Evolutionary conservation across 2,113 vertebrate species (phyloP), one percentile per base, ranked within the genome.

Genomic region (Rhynchopsitta pachyrhyncha): DNA sequence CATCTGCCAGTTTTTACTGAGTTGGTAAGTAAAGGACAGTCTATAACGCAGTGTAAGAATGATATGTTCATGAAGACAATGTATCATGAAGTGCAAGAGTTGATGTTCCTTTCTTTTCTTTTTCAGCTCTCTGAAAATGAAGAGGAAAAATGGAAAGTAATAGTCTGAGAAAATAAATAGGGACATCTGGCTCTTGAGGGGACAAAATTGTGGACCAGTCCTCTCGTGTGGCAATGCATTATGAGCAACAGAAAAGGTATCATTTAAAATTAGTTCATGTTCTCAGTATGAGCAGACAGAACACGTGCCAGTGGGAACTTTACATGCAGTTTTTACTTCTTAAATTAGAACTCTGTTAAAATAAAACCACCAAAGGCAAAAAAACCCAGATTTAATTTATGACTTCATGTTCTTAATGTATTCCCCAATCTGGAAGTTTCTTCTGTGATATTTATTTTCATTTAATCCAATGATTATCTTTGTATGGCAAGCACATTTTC

Each of bases 201-300:
- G 88, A 41, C 67, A 80, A 83, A 87, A 63, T 31, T 68, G 29
- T 76, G 80, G 90, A 73, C 59, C 59, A 52, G n/a, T 95, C 71
- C 57, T 86, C 73, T 95, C 81, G 59, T 37, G 41, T 95, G 92
- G 46, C 79, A 75, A 42, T 95, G 55, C 64, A 41, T 79, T 96
- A 71, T 22, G 50, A 86, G 25, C 82, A 95, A 75, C 92, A 62
- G 22, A 83, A 88, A 93, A 97, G 95, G 95, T 97, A 97, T 95
- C 1, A 44, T 92, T 89, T 95, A 92, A 87, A 88, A 86, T 93
- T 95, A 75, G 57, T 85, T 91, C 42, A 50, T 50, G 23, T 76
- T 94, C 55, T 92, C 60, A 31, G 17, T 86, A 37, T 60, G 41
- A 78, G 29, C 24, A 41, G 33, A n/a, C 28, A 75, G 80, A 86